A percentile compares a stretch with the other conserved stretches of the same genome.
Conservation (phyloP, 1,140 invertebrate genomes). For the Glossosoma conforme region DNA sequence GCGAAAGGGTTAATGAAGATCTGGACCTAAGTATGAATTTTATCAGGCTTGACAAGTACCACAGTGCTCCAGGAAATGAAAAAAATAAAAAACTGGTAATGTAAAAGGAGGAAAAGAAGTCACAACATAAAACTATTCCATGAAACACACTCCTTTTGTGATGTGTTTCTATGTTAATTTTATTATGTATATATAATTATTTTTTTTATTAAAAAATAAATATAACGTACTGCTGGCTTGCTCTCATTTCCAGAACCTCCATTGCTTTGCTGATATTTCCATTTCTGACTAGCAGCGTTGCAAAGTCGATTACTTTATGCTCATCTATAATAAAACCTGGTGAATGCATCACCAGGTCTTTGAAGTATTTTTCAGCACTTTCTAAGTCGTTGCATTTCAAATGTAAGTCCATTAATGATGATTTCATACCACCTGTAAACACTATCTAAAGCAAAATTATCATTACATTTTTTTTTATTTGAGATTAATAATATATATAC, state of each 20-base stretch:
- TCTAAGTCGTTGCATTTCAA: constrained; percentile 46
- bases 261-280: constrained; percentile 45
- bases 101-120: too few relatives aligned
- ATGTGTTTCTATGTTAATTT: too few relatives aligned
- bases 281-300: constrained; percentile 47
- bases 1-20: too few relatives aligned
- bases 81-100: too few relatives aligned
- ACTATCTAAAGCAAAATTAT: constrained; percentile 37
- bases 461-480: too few relatives aligned
- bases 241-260: constrained; percentile 42
- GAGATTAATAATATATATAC: too few relatives aligned
- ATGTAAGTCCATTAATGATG: constrained; percentile 49
- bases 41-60: too few relatives aligned
- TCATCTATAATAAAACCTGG: constrained; percentile 51
- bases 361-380: constrained; percentile 42
- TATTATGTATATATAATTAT: too few relatives aligned
- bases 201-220: constrained; percentile 8
- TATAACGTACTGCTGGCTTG: constrained; percentile 42
- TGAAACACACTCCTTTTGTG: too few relatives aligned
- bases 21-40: too few relatives aligned
- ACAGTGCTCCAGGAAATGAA: too few relatives aligned
- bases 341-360: constrained; percentile 41
- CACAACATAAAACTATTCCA: too few relatives aligned
- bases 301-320: constrained; percentile 53
- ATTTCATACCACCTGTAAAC: constrained; percentile 52